A percentile compares a stretch with the other conserved stretches of the same genome.
phyloP scores from a whole-genome alignment of 2,113 vertebrate species.

The Nothobranchius furzeri region DNA sequence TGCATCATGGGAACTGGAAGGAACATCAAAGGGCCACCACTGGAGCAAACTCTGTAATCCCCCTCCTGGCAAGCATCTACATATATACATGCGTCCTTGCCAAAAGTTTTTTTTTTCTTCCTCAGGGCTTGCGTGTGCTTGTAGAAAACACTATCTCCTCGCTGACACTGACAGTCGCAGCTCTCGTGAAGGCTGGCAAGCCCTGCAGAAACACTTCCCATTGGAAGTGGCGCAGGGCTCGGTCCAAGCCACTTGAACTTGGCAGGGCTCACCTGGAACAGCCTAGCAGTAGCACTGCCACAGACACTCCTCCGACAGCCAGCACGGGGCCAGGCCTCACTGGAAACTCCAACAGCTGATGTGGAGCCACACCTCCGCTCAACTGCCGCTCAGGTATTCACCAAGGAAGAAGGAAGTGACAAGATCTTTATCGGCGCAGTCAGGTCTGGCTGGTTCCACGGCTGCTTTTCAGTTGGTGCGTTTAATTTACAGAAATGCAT shows the following conservation, averaged over 20 bases:
- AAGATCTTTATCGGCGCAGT: background rate
- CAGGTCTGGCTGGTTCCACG: conserved; percentile 16
- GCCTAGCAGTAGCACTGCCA: conserved; percentile 64
- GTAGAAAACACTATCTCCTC: conserved; percentile 47
- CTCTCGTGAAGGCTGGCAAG: conserved; percentile 67
- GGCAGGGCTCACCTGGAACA: conserved; percentile 78
- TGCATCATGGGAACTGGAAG: conserved; percentile 67
- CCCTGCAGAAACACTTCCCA: conserved; percentile 69
- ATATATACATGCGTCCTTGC: conserved; percentile 49
- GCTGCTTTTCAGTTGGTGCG: background rate
- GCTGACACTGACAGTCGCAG: conserved; percentile 49
- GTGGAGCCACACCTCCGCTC: conserved; percentile 46
- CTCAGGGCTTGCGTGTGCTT: conserved; percentile 27
- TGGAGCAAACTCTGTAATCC: conserved; percentile 60
- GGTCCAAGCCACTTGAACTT: conserved; percentile 80
- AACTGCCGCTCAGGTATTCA: conserved; percentile 41
- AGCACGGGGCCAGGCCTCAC: conserved; percentile 45
- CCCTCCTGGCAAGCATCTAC: conserved; percentile 59
- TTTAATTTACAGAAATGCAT: background rate
- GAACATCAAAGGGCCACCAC: conserved; percentile 65
- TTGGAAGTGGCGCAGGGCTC: conserved; percentile 56
- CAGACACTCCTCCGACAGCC: conserved; percentile 56
- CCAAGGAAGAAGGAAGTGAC: conserved; percentile 35
- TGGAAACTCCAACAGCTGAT: conserved; percentile 59
- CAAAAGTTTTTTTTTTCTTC: conserved; percentile 26